A percentile compares a stretch with the other conserved stretches of the same genome.
phyloP scores from a whole-genome alignment of 37 sponge, comb jelly and placozoan genomes.

The Chondrilla cf. caribensis region DNA sequence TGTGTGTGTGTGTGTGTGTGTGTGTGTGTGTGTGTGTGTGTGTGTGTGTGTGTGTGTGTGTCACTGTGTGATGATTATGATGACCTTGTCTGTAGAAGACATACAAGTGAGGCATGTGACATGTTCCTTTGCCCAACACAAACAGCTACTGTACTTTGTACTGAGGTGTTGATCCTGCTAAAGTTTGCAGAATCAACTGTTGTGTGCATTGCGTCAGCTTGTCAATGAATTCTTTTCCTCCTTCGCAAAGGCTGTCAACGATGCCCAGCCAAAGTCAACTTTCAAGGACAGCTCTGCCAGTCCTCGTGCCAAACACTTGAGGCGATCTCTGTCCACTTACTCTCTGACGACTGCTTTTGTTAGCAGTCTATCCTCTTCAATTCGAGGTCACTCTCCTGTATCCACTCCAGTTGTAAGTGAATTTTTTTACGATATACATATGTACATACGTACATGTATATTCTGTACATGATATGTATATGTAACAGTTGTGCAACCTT shows the following conservation, averaged over 20 bases:
- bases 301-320: not conserved
- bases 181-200: too few species aligned
- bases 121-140: too few species aligned
- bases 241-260: not conserved
- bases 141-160: too few species aligned
- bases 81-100: too few species aligned
- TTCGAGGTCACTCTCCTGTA: not conserved
- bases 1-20: too few species aligned
- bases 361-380: not conserved
- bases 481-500: too few species aligned
- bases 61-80: too few species aligned
- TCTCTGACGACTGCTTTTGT: constrained; percentile 1
- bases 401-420: constrained; percentile 6
- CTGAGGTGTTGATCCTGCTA: too few species aligned
- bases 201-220: not conserved
- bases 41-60: too few species aligned
- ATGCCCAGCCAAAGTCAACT: constrained; percentile 18
- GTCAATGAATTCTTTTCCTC: not conserved
- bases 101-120: too few species aligned
- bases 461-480: not conserved
- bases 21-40: too few species aligned
- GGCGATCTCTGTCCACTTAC: constrained; percentile 15
- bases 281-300: too few species aligned
- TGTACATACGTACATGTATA: not conserved
- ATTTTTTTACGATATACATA: not conserved